Conservation (phyloP, 2,888 invertebrate genomes). For the Tricholauxania praeusta region DNA sequence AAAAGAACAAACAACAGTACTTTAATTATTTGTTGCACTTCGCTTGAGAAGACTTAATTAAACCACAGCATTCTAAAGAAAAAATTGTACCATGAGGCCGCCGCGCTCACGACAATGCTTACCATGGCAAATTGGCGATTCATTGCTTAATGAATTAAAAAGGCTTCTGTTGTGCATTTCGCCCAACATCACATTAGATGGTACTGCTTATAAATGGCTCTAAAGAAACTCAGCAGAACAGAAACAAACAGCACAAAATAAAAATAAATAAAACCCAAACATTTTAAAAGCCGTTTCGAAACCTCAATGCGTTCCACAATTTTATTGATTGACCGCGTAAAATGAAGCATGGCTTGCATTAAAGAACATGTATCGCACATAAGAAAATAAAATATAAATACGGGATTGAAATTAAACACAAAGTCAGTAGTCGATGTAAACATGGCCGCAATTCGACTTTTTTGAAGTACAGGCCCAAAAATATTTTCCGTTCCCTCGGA, state of each 20-base stretch:
- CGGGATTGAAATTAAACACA: slow-evolving; percentile 1
- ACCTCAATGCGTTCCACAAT: not conserved
- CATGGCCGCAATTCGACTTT: no score
- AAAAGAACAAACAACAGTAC: no score
- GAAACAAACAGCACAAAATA: no score
- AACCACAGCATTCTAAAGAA: not conserved
- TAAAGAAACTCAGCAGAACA: no score
- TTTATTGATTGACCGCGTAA: not conserved
- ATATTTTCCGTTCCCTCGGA: no score
- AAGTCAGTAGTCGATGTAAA: not conserved
- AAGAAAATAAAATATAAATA: not conserved
- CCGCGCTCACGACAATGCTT: not conserved
- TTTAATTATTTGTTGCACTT: slow-evolving; percentile 4
- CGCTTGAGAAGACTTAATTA: slow-evolving; percentile 17
- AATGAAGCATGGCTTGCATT: not conserved
- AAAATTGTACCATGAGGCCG: not conserved
- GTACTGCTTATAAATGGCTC: no score
- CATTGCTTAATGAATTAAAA: slow-evolving; percentile 30
- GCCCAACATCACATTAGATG: no score
- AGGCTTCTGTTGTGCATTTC: slow-evolving; percentile 2
- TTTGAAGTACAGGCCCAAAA: no score
- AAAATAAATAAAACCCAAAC: no score
- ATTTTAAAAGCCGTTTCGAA: no score
- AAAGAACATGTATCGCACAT: not conserved
- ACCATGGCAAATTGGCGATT: slow-evolving; percentile 4